Evolutionary conservation across 2,888 invertebrate species (phyloP).

Genomic region (Dicyrtomina minuta): DNA sequence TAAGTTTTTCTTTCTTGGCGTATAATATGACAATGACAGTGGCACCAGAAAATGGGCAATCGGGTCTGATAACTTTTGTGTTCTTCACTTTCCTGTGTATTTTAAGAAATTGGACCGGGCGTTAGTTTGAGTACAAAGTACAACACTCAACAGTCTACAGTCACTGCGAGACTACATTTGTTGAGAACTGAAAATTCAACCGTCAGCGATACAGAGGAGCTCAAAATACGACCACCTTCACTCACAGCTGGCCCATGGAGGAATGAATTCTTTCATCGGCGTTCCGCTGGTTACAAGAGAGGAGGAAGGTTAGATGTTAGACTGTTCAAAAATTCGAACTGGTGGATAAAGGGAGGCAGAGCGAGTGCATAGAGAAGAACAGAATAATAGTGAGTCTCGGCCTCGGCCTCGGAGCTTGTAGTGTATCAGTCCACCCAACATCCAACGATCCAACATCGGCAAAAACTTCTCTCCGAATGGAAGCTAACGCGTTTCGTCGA

Average conservation of each 20-base stretch:
- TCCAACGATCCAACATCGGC: neutral
- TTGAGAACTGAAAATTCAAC: no score
- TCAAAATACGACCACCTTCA: conserved; percentile 29
- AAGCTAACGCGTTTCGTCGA: neutral
- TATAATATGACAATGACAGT: conserved; percentile 2
- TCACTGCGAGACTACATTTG: no score
- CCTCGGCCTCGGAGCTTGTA: no score
- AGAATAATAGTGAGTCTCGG: neutral
- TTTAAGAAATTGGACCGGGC: no score
- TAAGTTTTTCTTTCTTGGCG: conserved; percentile 2
- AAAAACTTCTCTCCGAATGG: conserved; percentile 11
- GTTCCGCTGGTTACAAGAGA: neutral
- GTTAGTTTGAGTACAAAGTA: no score
- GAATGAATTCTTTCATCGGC: conserved; percentile 35
- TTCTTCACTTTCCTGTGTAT: neutral
- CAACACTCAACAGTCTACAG: no score
- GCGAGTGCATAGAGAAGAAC: neutral
- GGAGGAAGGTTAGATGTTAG: neutral
- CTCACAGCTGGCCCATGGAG: conserved; percentile 40
- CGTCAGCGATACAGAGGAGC: neutral
- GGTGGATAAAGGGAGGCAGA: no score
- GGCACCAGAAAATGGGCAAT: neutral
- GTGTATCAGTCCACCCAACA: no score
- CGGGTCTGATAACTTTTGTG: neutral
- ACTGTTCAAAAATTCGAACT: no score